Percentiles rank a stretch among this genome's conserved stretches.
Evolutionary conservation across 2,113 vertebrate species (phyloP).

Genomic region (Asarcornis scutulata): DNA sequence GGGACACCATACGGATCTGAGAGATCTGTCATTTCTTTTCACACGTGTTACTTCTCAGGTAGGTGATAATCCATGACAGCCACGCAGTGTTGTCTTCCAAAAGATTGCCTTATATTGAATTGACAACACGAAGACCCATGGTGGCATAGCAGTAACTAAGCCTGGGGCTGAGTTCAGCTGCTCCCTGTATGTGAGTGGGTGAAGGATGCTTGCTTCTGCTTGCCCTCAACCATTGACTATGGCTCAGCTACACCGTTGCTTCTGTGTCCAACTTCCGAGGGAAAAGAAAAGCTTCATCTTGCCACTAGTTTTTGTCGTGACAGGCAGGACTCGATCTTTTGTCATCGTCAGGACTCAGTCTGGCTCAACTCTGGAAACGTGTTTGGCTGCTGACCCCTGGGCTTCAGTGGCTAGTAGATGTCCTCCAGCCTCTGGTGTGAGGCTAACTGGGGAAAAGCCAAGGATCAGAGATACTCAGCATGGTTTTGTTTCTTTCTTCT

Average conservation of each 20-base stretch:
- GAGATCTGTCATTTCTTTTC: neutral
- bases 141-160: neutral
- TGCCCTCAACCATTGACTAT: neutral
- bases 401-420: neutral
- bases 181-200: too few species aligned
- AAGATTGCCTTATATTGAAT: neutral
- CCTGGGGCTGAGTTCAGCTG: neutral
- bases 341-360: neutral
- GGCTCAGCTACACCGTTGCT: neutral
- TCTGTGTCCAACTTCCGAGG: neutral
- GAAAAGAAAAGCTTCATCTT: neutral
- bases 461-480: neutral
- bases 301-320: neutral
- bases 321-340: neutral
- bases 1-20: rapidly evolving
- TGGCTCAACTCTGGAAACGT: neutral
- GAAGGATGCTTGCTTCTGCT: too few species aligned
- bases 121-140: neutral
- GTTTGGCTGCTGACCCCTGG: neutral
- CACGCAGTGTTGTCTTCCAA: neutral
- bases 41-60: rapidly evolving
- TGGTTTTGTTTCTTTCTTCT: neutral
- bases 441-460: rapidly evolving
- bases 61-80: neutral
- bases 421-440: neutral